Evolutionary conservation across 2,888 invertebrate genomes (phyloP).

Genomic region (Sphaerophoria rueppellii): DNA sequence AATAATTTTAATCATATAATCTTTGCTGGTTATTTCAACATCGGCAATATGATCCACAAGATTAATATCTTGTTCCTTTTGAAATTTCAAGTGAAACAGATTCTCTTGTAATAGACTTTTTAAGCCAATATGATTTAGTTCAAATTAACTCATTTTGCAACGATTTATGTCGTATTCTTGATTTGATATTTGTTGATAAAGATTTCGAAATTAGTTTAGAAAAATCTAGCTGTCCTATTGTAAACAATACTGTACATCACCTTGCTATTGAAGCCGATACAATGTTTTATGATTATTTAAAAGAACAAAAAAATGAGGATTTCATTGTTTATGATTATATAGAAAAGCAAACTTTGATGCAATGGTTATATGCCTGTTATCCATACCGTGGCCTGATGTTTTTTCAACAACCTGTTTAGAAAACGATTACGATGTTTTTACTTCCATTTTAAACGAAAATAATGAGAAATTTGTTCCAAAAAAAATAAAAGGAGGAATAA

Average conservation of each 20-base stretch:
- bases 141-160: not conserved
- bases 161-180: not conserved
- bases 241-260: not conserved
- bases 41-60: not conserved
- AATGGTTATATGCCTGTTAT: not conserved
- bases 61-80: not conserved
- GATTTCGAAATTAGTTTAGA: not conserved
- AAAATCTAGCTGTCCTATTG: not conserved
- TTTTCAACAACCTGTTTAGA: not conserved
- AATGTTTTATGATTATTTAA: not conserved
- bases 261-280: not conserved
- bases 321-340: not conserved
- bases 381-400: not conserved
- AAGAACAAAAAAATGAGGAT: no score
- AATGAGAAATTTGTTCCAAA: not conserved
- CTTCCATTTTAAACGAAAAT: not conserved
- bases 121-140: not conserved
- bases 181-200: conserved; percentile 2
- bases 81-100: not conserved
- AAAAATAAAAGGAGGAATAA: not conserved
- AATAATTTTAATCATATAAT: not conserved
- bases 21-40: conserved; percentile 2
- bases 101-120: not conserved
- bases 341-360: not conserved
- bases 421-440: not conserved